Evolutionary conservation across 2,888 invertebrate species (phyloP).

Genomic region (Lepidocyrtoides sp.): DNA sequence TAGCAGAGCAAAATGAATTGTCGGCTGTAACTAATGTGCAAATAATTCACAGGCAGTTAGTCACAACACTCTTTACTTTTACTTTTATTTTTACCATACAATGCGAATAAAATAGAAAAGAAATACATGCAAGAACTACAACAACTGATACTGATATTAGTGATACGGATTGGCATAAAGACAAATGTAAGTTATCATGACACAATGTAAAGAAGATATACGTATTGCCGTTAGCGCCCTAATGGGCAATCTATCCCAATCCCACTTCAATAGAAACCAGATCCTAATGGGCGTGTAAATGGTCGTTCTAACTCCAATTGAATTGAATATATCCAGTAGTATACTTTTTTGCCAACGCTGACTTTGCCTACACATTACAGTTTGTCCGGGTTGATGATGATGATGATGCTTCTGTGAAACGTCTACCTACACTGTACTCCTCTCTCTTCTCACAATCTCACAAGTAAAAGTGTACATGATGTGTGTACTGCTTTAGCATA

Average conservation of each 20-base stretch:
- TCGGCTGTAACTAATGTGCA: no score
- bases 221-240: slow-evolving; percentile 65
- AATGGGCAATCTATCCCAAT: slow-evolving; percentile 73
- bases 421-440: background rate
- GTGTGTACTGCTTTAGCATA: no score
- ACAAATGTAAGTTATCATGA: slow-evolving; percentile 27
- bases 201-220: slow-evolving; percentile 64
- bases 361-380: no score
- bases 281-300: slow-evolving; percentile 78
- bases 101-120: no score
- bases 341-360: slow-evolving; percentile 28
- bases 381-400: background rate
- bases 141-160: no score
- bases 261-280: slow-evolving; percentile 69
- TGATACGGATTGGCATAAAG: background rate
- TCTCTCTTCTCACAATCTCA: background rate
- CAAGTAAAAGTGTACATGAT: no score
- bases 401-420: background rate
- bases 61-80: slow-evolving; percentile 18
- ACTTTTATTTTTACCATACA: background rate
- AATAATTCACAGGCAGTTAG: background rate
- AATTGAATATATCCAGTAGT: slow-evolving; percentile 50
- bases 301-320: slow-evolving; percentile 66
- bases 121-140: no score
- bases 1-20: background rate